Base-by-base conservation (phyloP, 2,113 vertebrate genomes). In the Chaenocephalus aceratus region DNA sequence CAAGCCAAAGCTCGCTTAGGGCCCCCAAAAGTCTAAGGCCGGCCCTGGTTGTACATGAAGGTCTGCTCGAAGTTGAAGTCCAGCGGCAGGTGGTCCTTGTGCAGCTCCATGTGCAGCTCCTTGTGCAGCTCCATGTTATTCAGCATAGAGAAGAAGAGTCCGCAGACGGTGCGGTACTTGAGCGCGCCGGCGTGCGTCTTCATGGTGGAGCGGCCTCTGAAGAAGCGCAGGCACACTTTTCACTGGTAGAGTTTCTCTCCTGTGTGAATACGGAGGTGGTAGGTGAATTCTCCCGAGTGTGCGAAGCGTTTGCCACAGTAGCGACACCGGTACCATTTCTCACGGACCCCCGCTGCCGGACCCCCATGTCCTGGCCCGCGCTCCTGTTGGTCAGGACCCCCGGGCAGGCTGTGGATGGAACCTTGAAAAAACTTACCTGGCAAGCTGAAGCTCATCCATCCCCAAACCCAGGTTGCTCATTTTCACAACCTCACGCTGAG, bases 1-100 rank as follows among this genome's bases (percentile, higher is more conserved):
- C 26, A 26, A 26, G 26, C 26, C 26, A 26, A 26, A 26, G 26
- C 26, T 26, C 26, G 2, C 26, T 26, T 2, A 26, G 26, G 26
- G 26, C 26, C 26, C 26, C 26, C 26, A 26, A 26, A 26, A 26
- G 26, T 26, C 26, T 26, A 26, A 0, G 26, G 21, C 21, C 26
- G 26, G 26, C 26, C 26, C 26, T 26, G 26, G 26, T 21, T 26
- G 26, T 99, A 99, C 98, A 99, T 99, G 91, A 99, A 99, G 77
- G 98, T 99, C 94, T 99, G 97, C 72, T 99, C 98, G 11, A 99
- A 99, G 94, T 97, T 97, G 90, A 99, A 99, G 93, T 99, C 97
- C 0, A 97, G 95, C 0, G 98, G 97, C 6, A 99, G 96, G 87
- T 96, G 97, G 90, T 97, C 98, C 49, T 97, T 97, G 92, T 99